Conservation (phyloP, 2,113 vertebrate species). For the Ailurus styani region DNA sequence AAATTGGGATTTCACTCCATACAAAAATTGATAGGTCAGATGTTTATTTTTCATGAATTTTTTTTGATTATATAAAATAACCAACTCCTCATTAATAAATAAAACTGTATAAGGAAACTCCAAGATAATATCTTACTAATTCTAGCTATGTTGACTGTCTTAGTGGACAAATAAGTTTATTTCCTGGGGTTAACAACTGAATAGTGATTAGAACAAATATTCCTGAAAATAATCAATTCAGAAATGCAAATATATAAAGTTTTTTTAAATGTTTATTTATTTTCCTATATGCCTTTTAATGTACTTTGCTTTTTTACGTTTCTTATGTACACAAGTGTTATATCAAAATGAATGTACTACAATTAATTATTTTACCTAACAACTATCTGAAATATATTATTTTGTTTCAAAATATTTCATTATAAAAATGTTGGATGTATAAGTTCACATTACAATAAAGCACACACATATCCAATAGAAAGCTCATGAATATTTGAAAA, state of each 20-base stretch:
- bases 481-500: background rate
- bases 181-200: background rate
- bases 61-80: background rate
- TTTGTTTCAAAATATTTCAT: background rate
- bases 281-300: background rate
- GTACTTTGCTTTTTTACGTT: background rate
- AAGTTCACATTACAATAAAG: background rate
- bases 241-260: background rate
- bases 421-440: background rate
- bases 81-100: background rate
- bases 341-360: background rate
- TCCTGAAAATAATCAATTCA: background rate
- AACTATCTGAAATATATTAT: background rate
- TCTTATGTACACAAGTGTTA: background rate
- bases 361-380: background rate
- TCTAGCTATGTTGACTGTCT: background rate
- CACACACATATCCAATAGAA: background rate
- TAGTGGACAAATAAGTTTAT: background rate
- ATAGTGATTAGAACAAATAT: background rate
- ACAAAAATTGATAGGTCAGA: background rate
- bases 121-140: background rate
- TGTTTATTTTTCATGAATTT: background rate
- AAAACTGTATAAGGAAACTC: background rate
- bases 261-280: background rate
- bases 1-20: background rate